phyloP scores from a whole-genome alignment of 2,888 invertebrate species.

The Trichogramma dendrolimi region DNA sequence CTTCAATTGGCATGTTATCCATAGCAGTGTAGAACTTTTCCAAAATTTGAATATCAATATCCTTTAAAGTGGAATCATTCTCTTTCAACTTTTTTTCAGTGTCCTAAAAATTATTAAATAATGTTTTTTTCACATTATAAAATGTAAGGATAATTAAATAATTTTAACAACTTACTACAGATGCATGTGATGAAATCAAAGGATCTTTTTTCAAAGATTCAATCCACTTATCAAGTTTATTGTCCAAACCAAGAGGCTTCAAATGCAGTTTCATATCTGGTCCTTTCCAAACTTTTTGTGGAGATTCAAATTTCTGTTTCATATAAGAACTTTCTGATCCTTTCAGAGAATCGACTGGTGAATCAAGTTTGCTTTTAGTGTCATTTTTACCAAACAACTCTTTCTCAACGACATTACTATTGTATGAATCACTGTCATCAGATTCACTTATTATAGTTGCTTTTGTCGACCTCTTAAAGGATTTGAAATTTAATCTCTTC shows the following conservation, averaged over 20 bases:
- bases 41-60: conserved; percentile 59
- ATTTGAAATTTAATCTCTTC: background rate
- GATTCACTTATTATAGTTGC: conserved; percentile 9
- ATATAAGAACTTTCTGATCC: too few relatives aligned
- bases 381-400: background rate
- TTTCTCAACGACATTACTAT: background rate
- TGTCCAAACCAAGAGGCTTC: conserved; percentile 37
- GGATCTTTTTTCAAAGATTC: conserved; percentile 32
- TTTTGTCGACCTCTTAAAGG: background rate
- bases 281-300: conserved; percentile 34
- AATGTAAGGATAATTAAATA: background rate
- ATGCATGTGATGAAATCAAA: conserved; percentile 33
- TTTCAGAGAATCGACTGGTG: background rate
- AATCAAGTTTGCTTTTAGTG: background rate
- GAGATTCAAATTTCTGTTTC: too few relatives aligned
- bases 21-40: conserved; percentile 63
- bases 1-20: conserved; percentile 62
- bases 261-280: conserved; percentile 38
- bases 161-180: conserved; percentile 26
- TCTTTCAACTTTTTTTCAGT: conserved; percentile 35
- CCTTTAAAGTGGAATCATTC: conserved; percentile 47
- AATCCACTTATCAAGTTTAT: conserved; percentile 15
- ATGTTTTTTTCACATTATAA: conserved; percentile 3
- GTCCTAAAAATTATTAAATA: conserved; percentile 30
- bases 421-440: conserved; percentile 4